phyloP scores from a whole-genome alignment of 2,797 vertebrate species.

The Eulemur rubriventer region DNA sequence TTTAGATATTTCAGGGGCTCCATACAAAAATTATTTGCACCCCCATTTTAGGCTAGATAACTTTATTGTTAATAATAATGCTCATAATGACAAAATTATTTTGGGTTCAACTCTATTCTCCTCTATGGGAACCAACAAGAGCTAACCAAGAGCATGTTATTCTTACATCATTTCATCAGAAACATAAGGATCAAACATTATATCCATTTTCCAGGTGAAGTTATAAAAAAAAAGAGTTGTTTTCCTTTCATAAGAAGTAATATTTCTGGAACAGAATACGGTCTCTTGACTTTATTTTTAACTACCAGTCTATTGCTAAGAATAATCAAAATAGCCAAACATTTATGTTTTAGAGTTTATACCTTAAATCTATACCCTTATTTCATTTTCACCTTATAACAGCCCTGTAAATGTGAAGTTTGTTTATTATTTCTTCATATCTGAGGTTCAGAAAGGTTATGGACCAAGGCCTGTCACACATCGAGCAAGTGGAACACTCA shows the following conservation, averaged over 20 bases:
- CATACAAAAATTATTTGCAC: not conserved
- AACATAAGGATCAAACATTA: not conserved
- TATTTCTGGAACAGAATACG: not conserved
- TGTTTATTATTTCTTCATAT: not conserved
- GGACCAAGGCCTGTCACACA: not conserved
- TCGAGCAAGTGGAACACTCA: not conserved
- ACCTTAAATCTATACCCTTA: not conserved
- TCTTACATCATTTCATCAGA: not conserved
- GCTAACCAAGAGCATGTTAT: not conserved
- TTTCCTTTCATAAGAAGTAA: not conserved
- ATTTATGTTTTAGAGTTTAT: not conserved
- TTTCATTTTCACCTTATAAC: constrained; percentile 24
- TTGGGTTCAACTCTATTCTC: not conserved
- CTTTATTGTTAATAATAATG: not conserved
- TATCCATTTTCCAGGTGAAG: not conserved
- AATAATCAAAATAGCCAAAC: not conserved
- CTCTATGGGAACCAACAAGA: not conserved
- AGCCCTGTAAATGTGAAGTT: not conserved
- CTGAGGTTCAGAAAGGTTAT: not conserved
- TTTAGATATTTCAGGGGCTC: not conserved
- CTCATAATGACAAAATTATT: not conserved
- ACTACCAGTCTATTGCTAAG: not conserved
- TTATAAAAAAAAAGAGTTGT: not conserved
- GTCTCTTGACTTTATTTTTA: not conserved
- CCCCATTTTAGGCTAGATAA: not conserved